Evolutionary conservation across 2,113 vertebrate genomes (phyloP).

Genomic region (Hemicordylus capensis): DNA sequence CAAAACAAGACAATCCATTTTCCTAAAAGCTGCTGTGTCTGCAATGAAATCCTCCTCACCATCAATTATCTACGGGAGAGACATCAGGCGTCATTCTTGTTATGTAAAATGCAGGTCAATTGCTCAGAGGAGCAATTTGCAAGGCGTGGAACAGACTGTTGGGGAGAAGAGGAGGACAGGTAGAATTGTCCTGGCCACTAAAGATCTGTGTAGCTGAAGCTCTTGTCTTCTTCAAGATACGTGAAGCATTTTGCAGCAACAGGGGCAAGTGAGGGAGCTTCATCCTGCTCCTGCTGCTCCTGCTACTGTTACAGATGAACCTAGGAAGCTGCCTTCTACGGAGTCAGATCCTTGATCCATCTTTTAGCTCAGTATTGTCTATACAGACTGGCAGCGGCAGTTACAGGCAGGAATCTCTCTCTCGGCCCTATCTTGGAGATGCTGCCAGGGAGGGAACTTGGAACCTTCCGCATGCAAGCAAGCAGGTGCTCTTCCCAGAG

Average conservation of each 20-base stretch:
- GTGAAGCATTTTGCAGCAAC: neutral
- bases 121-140: neutral
- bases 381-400: too few species aligned
- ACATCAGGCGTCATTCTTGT: neutral
- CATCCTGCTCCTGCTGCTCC: too few species aligned
- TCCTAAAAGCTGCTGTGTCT: neutral
- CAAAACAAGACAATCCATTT: neutral
- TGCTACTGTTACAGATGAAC: too few species aligned
- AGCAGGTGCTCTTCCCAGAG: too few species aligned
- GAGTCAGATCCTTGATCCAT: too few species aligned
- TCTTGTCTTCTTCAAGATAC: neutral
- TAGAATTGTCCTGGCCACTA: neutral
- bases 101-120: conserved; percentile 6
- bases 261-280: neutral
- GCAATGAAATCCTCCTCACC: neutral
- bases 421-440: too few species aligned
- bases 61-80: conserved; percentile 4
- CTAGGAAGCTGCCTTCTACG: too few species aligned
- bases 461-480: too few species aligned
- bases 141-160: neutral
- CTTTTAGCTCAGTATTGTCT: too few species aligned
- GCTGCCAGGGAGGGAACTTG: too few species aligned
- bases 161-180: neutral
- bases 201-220: neutral
- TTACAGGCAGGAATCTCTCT: too few species aligned